These are phyloP conservation scores for Sander vitreus DNA, from an alignment of 2,113 vertebrate species.

Conservation along the genomic window DNA sequence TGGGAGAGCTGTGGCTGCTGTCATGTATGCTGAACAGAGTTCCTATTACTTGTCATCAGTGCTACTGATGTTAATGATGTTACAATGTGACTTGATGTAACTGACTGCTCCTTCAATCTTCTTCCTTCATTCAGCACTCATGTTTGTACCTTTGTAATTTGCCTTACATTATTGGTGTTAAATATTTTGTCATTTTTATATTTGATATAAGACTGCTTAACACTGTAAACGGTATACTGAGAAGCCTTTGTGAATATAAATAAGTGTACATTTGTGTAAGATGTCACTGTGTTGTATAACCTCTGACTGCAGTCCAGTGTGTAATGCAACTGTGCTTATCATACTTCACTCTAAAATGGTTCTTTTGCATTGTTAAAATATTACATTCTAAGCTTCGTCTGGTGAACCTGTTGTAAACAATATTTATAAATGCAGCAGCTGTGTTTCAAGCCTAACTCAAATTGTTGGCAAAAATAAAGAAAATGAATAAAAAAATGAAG, in stretches of 20 bases:
- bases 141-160: slow-evolving; percentile 15
- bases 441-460: slow-evolving; percentile 13
- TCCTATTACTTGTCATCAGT: slow-evolving; percentile 6
- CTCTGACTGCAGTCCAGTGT: slow-evolving; percentile 19
- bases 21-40: background rate
- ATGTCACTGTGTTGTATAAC: slow-evolving; percentile 35
- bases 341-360: slow-evolving; percentile 23
- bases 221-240: slow-evolving; percentile 20
- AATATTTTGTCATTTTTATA: slow-evolving; percentile 7
- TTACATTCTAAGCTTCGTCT: slow-evolving; percentile 36
- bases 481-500: slow-evolving; percentile 44
- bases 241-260: slow-evolving; percentile 37
- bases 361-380: slow-evolving; percentile 7
- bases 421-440: slow-evolving; percentile 21
- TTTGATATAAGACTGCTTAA: slow-evolving; percentile 1
- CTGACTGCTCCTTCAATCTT: slow-evolving; percentile 16
- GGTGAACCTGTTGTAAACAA: slow-evolving; percentile 26
- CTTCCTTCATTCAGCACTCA: background rate
- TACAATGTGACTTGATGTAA: background rate
- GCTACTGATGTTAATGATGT: background rate
- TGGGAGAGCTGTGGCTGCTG: background rate
- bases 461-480: slow-evolving; percentile 38
- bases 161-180: background rate
- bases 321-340: slow-evolving; percentile 9
- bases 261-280: slow-evolving; percentile 43